Conservation (phyloP, 2,888 invertebrate genomes). For the Brassicogethes aeneus region DNA sequence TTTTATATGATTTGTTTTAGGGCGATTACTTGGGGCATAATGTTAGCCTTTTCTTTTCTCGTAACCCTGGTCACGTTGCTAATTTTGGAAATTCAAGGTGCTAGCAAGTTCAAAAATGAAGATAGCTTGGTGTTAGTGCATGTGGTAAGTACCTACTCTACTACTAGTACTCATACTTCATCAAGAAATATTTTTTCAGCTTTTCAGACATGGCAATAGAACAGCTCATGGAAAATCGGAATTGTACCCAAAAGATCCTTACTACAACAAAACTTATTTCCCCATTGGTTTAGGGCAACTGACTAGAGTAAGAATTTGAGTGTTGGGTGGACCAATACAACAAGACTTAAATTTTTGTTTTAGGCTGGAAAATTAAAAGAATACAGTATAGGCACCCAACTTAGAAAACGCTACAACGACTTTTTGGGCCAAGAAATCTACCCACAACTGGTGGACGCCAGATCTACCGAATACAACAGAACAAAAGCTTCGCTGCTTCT, state of each 20-base stretch:
- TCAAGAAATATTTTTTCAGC: slow-evolving; percentile 33
- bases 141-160: neutral
- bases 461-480: slow-evolving; percentile 60
- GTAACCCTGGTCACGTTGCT: no score
- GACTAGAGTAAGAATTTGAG: slow-evolving; percentile 51
- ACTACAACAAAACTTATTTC: slow-evolving; percentile 54
- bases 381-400: slow-evolving; percentile 51
- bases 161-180: neutral
- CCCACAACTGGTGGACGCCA: slow-evolving; percentile 48
- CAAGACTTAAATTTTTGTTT: slow-evolving; percentile 12
- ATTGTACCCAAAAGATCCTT: slow-evolving; percentile 63
- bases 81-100: no score
- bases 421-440: slow-evolving; percentile 52
- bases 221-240: slow-evolving; percentile 51
- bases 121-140: neutral
- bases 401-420: slow-evolving; percentile 50
- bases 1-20: no score
- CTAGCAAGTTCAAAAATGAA: no score
- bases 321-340: no score
- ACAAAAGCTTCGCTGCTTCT: slow-evolving; percentile 63
- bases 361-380: slow-evolving; percentile 27
- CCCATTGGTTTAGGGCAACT: slow-evolving; percentile 71
- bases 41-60: no score
- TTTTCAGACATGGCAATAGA: slow-evolving; percentile 70
- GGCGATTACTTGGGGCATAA: no score